A percentile compares a stretch with the other conserved stretches of the same genome.
phyloP scores from a whole-genome alignment of 1,140 invertebrate genomes.

The Drosophila leontia region DNA sequence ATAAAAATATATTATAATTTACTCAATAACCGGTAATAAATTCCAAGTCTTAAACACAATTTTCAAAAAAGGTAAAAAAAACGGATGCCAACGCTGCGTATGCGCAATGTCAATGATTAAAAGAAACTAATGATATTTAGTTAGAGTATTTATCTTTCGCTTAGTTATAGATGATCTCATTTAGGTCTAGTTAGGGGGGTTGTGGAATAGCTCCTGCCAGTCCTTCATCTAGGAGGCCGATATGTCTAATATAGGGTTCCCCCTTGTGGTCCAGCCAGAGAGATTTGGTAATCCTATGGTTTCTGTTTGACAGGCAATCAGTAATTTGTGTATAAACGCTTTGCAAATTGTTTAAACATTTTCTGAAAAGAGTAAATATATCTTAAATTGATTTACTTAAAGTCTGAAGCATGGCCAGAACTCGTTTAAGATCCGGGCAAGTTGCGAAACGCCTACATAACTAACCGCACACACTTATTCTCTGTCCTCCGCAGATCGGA shows the following conservation, averaged over 20 bases:
- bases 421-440: neutral
- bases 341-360: neutral
- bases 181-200: neutral
- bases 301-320: neutral
- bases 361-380: neutral
- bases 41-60: no score
- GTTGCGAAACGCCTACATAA: neutral
- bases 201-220: neutral
- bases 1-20: no score
- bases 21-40: no score
- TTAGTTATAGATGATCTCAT: neutral
- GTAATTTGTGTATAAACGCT: neutral
- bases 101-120: neutral
- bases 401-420: neutral
- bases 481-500: constrained; percentile 66
- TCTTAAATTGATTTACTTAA: neutral
- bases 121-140: neutral
- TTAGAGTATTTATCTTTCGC: neutral
- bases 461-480: neutral
- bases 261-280: neutral
- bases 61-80: no score
- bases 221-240: neutral
- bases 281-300: neutral
- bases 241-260: neutral
- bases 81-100: neutral